Base-by-base conservation (phyloP, 2,888 invertebrate species). In the Leptarthrus brevirostris region DNA sequence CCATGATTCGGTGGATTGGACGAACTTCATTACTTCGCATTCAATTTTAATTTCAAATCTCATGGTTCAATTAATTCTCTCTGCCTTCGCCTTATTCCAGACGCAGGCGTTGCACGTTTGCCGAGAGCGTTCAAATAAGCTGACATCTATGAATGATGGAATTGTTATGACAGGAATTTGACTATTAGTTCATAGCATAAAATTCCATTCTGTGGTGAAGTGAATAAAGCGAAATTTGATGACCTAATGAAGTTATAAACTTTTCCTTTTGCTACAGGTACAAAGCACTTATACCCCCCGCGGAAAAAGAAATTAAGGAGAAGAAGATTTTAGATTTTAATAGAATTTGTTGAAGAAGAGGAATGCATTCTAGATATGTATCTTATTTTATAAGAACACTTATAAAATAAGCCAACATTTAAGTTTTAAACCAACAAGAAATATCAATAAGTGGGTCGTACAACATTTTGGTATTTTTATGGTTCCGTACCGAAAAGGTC, bases 31-130 rank as follows among this genome's bases (percentile, higher is more conserved):
- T 75, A 75, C 73, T 64, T 71, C 71, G 73, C 73, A 75, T 75
- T 74, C 73, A 75, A 74, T 75, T 74, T 75, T 75, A 75, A 75
- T 75, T 75, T 75, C 75, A 72, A 74, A 75, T 75, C 75, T 75
- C 73, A 75, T 75, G 73, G 75, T 75, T 75, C 73, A 75, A 74
- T 75, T 75, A 74, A 73, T 74, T 74, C 66, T 47, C 52, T 74
- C 71, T 70, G 73, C 54, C 70, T 74, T 71, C 36, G 47, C 26
- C 24, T 61, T 53, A 47, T 53, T 73, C 47, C 54, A 64, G 26
- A 30, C 18, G 10, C 54, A 64, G 26, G 40, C 18, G 10, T 6
- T 20, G 30, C 61, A 47, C 40, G 40, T 47, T 53, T 64, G 44
- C 49, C 74, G 64, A 72, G 72, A 72, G 66, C 72, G 64, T 54